phyloP scores from a whole-genome alignment of 92 coral and sea anemone species.

The Virgularia gustaviana region DNA sequence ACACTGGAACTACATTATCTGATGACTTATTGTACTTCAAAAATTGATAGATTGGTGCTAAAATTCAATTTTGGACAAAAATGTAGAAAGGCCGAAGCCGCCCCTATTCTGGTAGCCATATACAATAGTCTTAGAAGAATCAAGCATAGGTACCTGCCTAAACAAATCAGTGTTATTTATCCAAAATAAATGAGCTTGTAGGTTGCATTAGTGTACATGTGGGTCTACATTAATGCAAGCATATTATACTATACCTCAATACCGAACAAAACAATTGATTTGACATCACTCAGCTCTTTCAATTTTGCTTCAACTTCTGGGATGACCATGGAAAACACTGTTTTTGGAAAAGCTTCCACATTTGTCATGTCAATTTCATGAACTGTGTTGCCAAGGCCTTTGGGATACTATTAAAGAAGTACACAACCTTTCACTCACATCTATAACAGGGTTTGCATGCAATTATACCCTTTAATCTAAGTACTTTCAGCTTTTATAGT shows the following conservation, averaged over 20 bases:
- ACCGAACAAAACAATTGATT: slow-evolving; percentile 85
- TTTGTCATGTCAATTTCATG: slow-evolving; percentile 81
- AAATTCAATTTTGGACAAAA: not conserved
- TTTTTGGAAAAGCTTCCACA: slow-evolving; percentile 80
- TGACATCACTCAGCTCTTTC: slow-evolving; percentile 58
- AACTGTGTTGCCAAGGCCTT: slow-evolving; percentile 90
- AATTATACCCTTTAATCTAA: too few relatives aligned
- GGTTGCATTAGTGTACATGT: too few relatives aligned
- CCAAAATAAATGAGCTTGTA: not conserved
- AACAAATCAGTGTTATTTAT: not conserved
- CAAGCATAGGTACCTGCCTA: not conserved
- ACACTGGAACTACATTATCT: not conserved
- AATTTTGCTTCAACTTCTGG: slow-evolving; percentile 89
- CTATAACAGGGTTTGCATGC: too few relatives aligned
- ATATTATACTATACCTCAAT: slow-evolving; percentile 62
- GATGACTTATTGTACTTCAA: not conserved
- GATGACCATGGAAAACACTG: slow-evolving; percentile 91
- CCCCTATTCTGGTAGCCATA: too few relatives aligned
- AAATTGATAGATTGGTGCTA: not conserved
- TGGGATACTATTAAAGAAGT: slow-evolving; percentile 79
- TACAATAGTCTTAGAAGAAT: too few relatives aligned
- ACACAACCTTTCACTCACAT: too few relatives aligned
- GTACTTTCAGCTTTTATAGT: too few relatives aligned
- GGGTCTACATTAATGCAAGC: too few relatives aligned
- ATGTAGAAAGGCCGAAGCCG: too few relatives aligned